Evolutionary conservation across 1,140 invertebrate species (phyloP).

Genomic region (Muscidifurax raptorellus): DNA sequence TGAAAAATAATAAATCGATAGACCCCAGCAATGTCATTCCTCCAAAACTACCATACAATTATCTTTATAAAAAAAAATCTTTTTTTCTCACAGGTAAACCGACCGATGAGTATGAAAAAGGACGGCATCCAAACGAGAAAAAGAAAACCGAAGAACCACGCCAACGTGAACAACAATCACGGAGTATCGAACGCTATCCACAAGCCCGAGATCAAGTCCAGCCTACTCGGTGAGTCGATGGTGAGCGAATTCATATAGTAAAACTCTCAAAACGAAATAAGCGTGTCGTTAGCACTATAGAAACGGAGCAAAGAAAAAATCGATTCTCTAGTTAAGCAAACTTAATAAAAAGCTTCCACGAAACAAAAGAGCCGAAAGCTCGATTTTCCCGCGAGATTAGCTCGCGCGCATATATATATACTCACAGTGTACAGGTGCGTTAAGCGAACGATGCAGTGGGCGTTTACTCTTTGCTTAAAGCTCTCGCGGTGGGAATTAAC

Average conservation of each 20-base stretch:
- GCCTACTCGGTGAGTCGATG: slow-evolving; percentile 73
- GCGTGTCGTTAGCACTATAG: not conserved
- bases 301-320: too few species aligned
- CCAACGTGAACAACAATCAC: slow-evolving; percentile 56
- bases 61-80: not conserved
- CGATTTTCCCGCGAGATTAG: too few species aligned
- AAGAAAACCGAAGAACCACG: slow-evolving; percentile 86
- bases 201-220: slow-evolving; percentile 72
- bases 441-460: not conserved
- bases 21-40: too few species aligned
- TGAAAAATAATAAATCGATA: slow-evolving; percentile 17
- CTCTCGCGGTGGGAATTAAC: slow-evolving; percentile 14
- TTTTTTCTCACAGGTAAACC: slow-evolving; percentile 81
- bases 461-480: not conserved
- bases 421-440: not conserved
- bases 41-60: not conserved
- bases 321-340: not conserved
- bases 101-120: slow-evolving; percentile 96
- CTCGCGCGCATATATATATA: not conserved
- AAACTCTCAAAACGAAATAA: not conserved
- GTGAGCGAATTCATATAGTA: slow-evolving; percentile 62
- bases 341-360: too few species aligned
- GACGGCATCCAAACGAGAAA: slow-evolving; percentile 96
- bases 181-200: slow-evolving; percentile 65
- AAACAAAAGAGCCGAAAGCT: too few species aligned